These are phyloP conservation scores for Siderastrea siderea DNA, from an alignment of 92 coral and sea anemone species.

Conservation along the genomic window DNA sequence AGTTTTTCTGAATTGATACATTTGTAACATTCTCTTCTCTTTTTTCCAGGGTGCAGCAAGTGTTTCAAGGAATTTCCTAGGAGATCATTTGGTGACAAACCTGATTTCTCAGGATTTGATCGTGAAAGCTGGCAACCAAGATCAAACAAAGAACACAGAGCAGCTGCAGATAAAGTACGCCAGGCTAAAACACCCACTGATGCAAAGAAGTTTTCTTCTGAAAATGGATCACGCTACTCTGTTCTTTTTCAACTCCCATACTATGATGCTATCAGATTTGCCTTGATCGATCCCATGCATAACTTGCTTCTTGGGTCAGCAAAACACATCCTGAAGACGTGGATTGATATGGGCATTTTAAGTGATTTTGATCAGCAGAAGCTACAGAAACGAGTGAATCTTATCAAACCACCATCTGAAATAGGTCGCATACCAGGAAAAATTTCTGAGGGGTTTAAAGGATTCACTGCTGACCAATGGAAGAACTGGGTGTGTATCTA, in stretches of 20 bases:
- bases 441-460: slow-evolving; percentile 53
- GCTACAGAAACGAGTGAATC: slow-evolving; percentile 56
- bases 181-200: slow-evolving; percentile 31
- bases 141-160: slow-evolving; percentile 35
- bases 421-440: slow-evolving; percentile 63
- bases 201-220: slow-evolving; percentile 3
- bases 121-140: slow-evolving; percentile 63
- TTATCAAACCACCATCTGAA: slow-evolving; percentile 51
- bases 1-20: neutral
- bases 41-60: slow-evolving; percentile 64
- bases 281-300: slow-evolving; percentile 72
- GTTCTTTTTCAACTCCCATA: slow-evolving; percentile 57
- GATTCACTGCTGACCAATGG: slow-evolving; percentile 57
- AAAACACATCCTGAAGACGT: slow-evolving; percentile 52
- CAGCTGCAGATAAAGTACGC: slow-evolving; percentile 68
- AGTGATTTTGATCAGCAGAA: slow-evolving; percentile 29
- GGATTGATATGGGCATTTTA: slow-evolving; percentile 38
- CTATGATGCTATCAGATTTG: slow-evolving; percentile 67
- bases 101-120: slow-evolving; percentile 71
- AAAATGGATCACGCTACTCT: slow-evolving; percentile 49
- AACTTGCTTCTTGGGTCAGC: slow-evolving; percentile 59
- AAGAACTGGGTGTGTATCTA: no score
- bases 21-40: neutral
- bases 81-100: slow-evolving; percentile 55
- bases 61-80: slow-evolving; percentile 67